These are phyloP conservation scores for Aegotheles bennettii DNA, from an alignment of 2,113 vertebrate genomes.

Conservation along the genomic window DNA sequence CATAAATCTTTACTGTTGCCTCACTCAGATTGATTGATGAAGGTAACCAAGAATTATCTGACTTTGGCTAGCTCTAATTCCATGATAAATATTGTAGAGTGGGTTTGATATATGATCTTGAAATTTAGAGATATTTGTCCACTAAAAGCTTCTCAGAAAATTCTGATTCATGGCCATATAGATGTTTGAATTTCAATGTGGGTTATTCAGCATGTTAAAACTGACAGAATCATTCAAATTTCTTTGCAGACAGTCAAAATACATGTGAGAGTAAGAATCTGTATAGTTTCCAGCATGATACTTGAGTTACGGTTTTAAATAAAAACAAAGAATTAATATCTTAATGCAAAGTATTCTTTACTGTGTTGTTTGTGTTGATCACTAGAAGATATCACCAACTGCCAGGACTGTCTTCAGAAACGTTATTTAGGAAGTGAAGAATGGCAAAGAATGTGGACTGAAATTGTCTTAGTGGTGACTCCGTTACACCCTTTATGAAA, in stretches of 20 bases:
- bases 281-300: neutral
- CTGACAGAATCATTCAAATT: neutral
- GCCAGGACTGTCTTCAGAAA: neutral
- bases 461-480: neutral
- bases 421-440: neutral
- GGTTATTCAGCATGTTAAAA: neutral
- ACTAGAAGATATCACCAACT: neutral
- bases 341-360: neutral
- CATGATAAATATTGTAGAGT: neutral
- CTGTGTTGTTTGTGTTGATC: neutral
- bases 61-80: neutral
- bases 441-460: neutral
- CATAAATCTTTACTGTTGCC: neutral
- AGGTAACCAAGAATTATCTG: neutral
- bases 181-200: neutral
- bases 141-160: neutral
- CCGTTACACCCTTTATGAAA: neutral
- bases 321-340: neutral
- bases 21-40: fast-evolving
- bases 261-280: neutral
- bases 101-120: neutral
- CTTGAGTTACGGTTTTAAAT: neutral
- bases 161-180: neutral
- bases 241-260: neutral
- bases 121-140: neutral